Percentiles rank a stretch among this genome's conserved stretches.
phyloP scores from a whole-genome alignment of 2,113 vertebrate genomes.

The Callionymus lyra region DNA sequence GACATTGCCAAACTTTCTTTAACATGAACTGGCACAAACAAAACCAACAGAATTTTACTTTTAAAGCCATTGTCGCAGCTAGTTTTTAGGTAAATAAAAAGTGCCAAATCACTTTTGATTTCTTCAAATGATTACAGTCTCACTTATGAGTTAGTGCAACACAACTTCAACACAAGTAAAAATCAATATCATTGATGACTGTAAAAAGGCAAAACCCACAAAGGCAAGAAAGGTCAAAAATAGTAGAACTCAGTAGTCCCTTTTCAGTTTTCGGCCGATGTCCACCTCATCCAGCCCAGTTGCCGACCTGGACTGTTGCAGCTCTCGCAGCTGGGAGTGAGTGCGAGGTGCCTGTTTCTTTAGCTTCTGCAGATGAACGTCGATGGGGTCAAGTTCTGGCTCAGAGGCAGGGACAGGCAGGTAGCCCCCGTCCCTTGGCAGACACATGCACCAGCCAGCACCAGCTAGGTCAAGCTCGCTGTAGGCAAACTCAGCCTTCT shows the following conservation, averaged over 20 bases:
- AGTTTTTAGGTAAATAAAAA: conserved; percentile 9
- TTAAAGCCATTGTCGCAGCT: conserved; percentile 9
- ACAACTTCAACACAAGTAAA: conserved; percentile 34
- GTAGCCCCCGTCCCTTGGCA: conserved; percentile 79
- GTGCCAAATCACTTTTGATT: conserved; percentile 35
- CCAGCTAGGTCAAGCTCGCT: conserved; percentile 71
- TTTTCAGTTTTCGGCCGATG: conserved; percentile 43
- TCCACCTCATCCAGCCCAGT: conserved; percentile 64
- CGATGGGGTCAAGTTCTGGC: conserved; percentile 52
- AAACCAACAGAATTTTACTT: conserved; percentile 10
- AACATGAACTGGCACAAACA: conserved; percentile 32
- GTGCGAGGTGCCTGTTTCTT: conserved; percentile 54
- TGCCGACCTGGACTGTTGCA: conserved; percentile 40
- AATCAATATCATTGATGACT: conserved; percentile 32
- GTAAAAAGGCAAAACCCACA: conserved; percentile 13
- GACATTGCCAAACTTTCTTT: conserved; percentile 21
- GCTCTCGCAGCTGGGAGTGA: conserved; percentile 40
- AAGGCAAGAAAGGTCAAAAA: conserved; percentile 26
- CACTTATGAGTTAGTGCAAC: conserved; percentile 47
- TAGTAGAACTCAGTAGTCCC: conserved; percentile 41
- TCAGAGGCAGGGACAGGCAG: conserved; percentile 58
- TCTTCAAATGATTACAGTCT: conserved; percentile 17
- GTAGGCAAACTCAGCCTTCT: conserved; percentile 50
- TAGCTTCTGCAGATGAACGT: conserved; percentile 50
- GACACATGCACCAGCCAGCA: conserved; percentile 81